Conservation (phyloP, 2,797 vertebrate species). For the Acrocephalus scirpaceus region DNA sequence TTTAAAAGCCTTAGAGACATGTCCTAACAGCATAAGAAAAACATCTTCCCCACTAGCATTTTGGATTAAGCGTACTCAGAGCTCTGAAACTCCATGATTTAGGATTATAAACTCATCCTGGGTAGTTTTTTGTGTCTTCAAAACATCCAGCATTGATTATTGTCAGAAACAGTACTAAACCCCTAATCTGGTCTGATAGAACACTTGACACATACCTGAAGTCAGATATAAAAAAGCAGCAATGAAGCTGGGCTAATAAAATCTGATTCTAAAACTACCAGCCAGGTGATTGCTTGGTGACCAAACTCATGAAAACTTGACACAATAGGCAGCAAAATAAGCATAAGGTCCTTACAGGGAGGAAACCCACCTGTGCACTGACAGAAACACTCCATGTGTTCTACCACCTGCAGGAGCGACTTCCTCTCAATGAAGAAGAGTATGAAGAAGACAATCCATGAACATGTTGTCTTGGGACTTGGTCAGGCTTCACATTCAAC, state of each 20-base stretch:
- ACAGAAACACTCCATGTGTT: neutral
- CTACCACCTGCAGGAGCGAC: neutral
- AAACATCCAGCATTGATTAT: neutral
- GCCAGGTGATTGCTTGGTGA: neutral
- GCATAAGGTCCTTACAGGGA: neutral
- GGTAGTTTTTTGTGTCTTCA: neutral
- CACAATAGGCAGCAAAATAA: neutral
- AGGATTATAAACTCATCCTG: neutral
- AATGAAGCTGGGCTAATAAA: neutral
- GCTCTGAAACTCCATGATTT: neutral
- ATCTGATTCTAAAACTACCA: neutral
- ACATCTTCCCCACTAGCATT: neutral
- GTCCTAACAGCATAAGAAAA: neutral
- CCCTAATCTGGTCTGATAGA: neutral
- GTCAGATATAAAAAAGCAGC: neutral
- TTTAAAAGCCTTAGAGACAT: neutral
- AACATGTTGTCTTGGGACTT: rapidly evolving
- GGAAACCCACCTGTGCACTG: neutral
- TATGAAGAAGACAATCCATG: neutral
- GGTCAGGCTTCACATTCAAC: neutral
- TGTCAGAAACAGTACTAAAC: neutral
- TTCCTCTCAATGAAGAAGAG: neutral
- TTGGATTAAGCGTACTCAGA: neutral
- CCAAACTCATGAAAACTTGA: neutral
- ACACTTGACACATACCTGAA: neutral